Evolutionary conservation across 1,140 invertebrate genomes (phyloP), one percentile per base, ranked within the genome.

Genomic region (Parapsyche elsis): DNA sequence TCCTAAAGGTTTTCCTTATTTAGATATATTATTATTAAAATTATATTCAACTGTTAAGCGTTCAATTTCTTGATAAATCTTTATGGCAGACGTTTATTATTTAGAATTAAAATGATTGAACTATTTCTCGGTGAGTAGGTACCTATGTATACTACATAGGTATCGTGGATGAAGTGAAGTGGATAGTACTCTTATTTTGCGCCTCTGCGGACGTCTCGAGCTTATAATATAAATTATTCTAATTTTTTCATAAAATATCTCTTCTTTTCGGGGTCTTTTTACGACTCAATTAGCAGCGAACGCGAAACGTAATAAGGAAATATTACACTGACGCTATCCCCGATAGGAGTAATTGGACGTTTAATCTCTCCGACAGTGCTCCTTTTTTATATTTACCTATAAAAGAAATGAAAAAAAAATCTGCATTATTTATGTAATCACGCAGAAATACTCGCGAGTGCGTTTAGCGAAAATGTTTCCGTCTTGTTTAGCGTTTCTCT

Each of bases 341-440:
- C 21, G 64, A 67, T 67, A 67, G 64, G 64, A 67, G 64, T 67
- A 67, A 67, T 67, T 67, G 64, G 64, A 67, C 64, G 24, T 67
- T 67, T 67, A 67, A 67, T 67, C 64, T 67, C 64, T 67, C 64
- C 24, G 24, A 30, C 64, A 26, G 21, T 30, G 64, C 64, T 23
- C 49, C 30, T 38, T 38, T 73, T 73, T 73, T 73, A 46, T 73
- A 46, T 73, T 46, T 49, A 46, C 38, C 5, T n/a, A 16, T 73
- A 73, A 23, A 67, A 67, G 26, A 73, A 4, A 9, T 10, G n/a
- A 16, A 21, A 73, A 45, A 38, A 45, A 46, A 46, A 53, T 78
- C 78, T 82, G 79, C 81, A 82, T 82, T 80, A 82, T 80, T 82
- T 79, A 82, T 82, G 81, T 75, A 80, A 80, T 80, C 75, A 79